Evolutionary conservation across 2,888 invertebrate species (phyloP).

Genomic region (Eupithecia abbreviata): DNA sequence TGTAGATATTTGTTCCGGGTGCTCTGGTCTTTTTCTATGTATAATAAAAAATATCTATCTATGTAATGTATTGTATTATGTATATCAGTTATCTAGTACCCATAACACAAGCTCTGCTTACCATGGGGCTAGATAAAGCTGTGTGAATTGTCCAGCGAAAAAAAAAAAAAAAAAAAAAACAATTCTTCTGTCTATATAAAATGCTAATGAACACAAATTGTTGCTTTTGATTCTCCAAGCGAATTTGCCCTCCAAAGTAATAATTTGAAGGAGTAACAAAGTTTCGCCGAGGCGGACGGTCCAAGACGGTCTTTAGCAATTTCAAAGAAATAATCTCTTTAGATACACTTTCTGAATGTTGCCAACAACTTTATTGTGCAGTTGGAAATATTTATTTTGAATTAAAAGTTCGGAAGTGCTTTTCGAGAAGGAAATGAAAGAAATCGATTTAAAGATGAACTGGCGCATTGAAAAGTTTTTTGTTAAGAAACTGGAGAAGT

Average conservation of each 20-base stretch:
- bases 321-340: conserved; percentile 18
- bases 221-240: conserved; percentile 7
- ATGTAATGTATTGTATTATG: no score
- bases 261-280: conserved; percentile 16
- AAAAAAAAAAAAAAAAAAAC: no score
- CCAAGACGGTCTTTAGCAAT: conserved; percentile 11
- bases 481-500: not conserved
- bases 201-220: conserved; percentile 3
- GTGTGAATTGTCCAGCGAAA: no score
- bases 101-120: no score
- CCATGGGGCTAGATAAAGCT: no score
- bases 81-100: no score
- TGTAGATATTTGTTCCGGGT: no score
- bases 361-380: conserved; percentile 20
- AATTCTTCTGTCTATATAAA: not conserved
- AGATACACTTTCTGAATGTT: conserved; percentile 17
- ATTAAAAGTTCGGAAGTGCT: conserved; percentile 13
- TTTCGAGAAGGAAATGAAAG: not conserved
- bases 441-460: not conserved
- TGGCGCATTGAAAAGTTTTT: not conserved
- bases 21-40: no score
- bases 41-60: no score
- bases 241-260: conserved; percentile 19
- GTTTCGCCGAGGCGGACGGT: conserved; percentile 9
- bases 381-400: conserved; percentile 16